Conservation (phyloP, 2,113 vertebrate species). For the Eudyptes chrysolophus region DNA sequence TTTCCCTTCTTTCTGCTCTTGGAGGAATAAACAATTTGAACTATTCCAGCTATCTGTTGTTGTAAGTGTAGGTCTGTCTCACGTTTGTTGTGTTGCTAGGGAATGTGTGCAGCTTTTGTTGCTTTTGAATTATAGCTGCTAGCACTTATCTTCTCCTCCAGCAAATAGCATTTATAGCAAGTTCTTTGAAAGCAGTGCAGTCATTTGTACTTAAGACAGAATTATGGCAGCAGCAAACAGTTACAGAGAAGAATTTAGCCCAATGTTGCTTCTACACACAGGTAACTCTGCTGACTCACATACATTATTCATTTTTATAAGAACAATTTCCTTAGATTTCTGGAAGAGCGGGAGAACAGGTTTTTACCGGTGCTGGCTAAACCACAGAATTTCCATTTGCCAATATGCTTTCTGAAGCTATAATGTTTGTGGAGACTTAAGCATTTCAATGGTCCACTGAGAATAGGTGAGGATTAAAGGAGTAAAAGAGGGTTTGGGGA, state of each 20-base stretch:
- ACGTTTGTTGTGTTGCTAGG: neutral
- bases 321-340: neutral
- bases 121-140: constrained; percentile 31
- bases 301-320: neutral
- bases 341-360: neutral
- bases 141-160: constrained; percentile 37
- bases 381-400: neutral
- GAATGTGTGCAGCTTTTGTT: constrained; percentile 16
- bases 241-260: neutral
- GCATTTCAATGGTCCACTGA: neutral
- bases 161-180: constrained; percentile 19
- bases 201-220: constrained; percentile 49
- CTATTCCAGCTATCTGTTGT: neutral
- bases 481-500: neutral
- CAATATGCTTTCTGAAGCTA: neutral
- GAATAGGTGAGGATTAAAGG: neutral
- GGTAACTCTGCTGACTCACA: neutral
- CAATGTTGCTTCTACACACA: neutral
- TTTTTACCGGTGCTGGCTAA: neutral
- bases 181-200: constrained; percentile 34
- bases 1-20: neutral
- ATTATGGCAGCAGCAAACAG: constrained; percentile 12
- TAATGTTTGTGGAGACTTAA: neutral
- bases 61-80: neutral
- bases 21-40: neutral